Evolutionary conservation across 2,113 vertebrate species (phyloP).

Genomic region (Myxocyprinus asiaticus): DNA sequence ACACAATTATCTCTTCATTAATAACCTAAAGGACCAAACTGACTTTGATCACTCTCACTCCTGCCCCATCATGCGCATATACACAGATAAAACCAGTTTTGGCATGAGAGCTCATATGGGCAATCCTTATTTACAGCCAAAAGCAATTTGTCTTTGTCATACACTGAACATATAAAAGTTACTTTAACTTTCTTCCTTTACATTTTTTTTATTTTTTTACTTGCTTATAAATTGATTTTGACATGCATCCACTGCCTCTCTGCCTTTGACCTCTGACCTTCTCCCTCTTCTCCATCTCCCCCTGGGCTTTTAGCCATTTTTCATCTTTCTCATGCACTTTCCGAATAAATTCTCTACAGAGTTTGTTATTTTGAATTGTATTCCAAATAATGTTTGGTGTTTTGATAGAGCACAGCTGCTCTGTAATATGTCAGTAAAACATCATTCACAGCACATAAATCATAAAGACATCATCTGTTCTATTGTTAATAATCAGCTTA

Average conservation of each 20-base stretch:
- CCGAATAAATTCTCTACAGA: not conserved
- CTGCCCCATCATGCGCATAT: no score
- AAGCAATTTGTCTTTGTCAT: slow-evolving; percentile 7
- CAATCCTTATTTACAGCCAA: not conserved
- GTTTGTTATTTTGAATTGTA: slow-evolving; percentile 23
- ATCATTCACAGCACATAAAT: no score
- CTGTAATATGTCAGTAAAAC: no score
- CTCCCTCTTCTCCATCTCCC: not conserved
- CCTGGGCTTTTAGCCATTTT: not conserved
- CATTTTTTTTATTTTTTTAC: not conserved
- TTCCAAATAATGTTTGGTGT: not conserved
- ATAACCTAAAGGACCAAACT: no score
- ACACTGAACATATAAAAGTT: not conserved
- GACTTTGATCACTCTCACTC: no score
- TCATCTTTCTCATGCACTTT: slow-evolving; percentile 7
- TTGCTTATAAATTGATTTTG: slow-evolving; percentile 23
- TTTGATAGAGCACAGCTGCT: no score
- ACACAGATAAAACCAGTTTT: no score
- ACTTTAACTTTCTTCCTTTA: slow-evolving; percentile 37
- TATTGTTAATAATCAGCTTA: no score
- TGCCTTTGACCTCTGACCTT: not conserved
- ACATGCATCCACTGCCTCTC: not conserved
- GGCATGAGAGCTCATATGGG: no score
- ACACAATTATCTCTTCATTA: no score
- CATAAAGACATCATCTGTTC: no score